Conservation (phyloP, 35 echinoderm and acorn worm genomes). For the Heliocidaris tuberculata region DNA sequence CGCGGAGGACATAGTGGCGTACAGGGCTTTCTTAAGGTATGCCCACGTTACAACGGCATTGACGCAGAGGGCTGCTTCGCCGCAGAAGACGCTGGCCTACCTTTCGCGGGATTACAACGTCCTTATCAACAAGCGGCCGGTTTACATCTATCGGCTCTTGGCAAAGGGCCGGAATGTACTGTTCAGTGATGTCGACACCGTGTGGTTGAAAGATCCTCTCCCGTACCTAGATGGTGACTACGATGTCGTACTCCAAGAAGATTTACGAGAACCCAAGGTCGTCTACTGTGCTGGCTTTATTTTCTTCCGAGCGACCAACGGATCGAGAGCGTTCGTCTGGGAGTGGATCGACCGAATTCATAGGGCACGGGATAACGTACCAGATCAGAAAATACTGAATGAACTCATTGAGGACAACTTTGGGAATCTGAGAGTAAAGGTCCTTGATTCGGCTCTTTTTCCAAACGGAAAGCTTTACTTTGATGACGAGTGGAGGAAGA, state of each 20-base stretch:
- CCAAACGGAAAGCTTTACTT: conserved; percentile 79
- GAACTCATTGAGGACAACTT: conserved; percentile 46
- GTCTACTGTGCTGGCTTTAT: conserved; percentile 77
- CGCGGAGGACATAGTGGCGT: conserved; percentile 65
- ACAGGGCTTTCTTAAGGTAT: conserved; percentile 52
- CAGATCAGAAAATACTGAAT: conserved; percentile 75
- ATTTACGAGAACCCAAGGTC: conserved; percentile 47
- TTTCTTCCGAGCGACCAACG: conserved; percentile 65
- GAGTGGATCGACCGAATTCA: conserved; percentile 53
- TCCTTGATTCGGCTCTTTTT: conserved; percentile 57
- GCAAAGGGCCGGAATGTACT: conserved; percentile 61
- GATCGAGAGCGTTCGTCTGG: conserved; percentile 49
- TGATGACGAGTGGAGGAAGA: conserved; percentile 13
- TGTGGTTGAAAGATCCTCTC: conserved; percentile 79
- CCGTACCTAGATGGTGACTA: conserved; percentile 71
- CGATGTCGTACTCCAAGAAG: conserved; percentile 74
- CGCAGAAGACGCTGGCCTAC: conserved; percentile 31
- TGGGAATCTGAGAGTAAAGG: conserved; percentile 50
- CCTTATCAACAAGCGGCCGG: conserved; percentile 73
- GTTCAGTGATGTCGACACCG: conserved; percentile 80
- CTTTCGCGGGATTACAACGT: conserved; percentile 65
- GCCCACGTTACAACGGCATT: conserved; percentile 55
- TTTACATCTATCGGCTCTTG: conserved; percentile 65
- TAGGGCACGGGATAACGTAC: conserved; percentile 50
- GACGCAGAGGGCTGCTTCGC: conserved; percentile 32